Conservation (phyloP, 2,113 vertebrate species). For the Lophochroa leadbeateri region DNA sequence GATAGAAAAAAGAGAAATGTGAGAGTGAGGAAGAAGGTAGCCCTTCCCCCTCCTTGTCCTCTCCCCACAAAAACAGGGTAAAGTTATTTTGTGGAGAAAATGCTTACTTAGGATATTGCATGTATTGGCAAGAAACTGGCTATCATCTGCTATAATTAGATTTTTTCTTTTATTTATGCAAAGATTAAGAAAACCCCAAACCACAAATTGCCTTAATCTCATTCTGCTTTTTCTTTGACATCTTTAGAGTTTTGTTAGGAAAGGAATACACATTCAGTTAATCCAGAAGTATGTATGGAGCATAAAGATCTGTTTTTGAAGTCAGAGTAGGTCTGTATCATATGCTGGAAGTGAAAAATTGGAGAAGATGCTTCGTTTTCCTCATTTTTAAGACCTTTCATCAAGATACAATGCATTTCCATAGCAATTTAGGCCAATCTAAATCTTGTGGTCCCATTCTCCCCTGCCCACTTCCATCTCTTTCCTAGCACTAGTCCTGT, state of each 20-base stretch:
- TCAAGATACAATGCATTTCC: not conserved
- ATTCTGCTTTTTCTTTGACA: not conserved
- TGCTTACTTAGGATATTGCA: not conserved
- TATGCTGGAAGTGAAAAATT: not conserved
- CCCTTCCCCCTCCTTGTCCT: conserved; percentile 26
- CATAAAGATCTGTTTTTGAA: not conserved
- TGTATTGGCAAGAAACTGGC: not conserved
- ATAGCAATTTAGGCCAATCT: accelerated
- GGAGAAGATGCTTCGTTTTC: not conserved
- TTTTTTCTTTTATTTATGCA: not conserved
- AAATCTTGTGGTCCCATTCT: accelerated
- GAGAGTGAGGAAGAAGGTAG: conserved; percentile 37
- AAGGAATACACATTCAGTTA: not conserved
- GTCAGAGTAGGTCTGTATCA: not conserved
- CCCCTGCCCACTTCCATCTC: accelerated
- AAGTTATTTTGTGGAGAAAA: not conserved
- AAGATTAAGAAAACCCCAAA: not conserved
- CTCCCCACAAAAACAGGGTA: not conserved
- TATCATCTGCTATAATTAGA: not conserved
- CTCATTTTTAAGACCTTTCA: not conserved
- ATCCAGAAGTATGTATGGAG: not conserved
- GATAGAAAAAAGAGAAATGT: conserved; percentile 77
- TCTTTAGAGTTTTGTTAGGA: not conserved
- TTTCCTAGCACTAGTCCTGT: not conserved
- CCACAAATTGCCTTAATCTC: not conserved